Evolutionary conservation across 2,888 invertebrate genomes (phyloP).

Genomic region (Drosophila leonis): DNA sequence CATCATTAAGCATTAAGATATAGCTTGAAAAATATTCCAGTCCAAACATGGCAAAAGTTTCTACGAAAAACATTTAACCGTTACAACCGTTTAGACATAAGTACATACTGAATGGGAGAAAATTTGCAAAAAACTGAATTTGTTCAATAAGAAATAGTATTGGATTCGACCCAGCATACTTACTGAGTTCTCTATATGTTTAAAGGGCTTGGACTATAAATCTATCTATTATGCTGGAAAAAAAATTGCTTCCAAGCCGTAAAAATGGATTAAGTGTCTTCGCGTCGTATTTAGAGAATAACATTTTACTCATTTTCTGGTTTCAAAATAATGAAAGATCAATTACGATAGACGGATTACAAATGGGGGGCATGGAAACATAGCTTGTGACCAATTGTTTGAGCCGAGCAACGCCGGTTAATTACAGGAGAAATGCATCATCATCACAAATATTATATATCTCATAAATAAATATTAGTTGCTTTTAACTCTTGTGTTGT

Average conservation of each 20-base stretch:
- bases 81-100: background rate
- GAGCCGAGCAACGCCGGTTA: background rate
- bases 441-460: background rate
- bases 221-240: too few relatives aligned
- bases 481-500: background rate
- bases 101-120: background rate
- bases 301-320: too few relatives aligned
- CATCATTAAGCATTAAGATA: background rate
- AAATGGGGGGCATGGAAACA: background rate
- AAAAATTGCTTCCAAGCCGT: too few relatives aligned
- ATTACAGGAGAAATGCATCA: background rate
- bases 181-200: too few relatives aligned
- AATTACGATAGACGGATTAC: background rate
- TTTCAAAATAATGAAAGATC: too few relatives aligned
- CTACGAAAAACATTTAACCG: background rate
- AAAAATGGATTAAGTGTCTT: too few relatives aligned
- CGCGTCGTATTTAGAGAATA: too few relatives aligned
- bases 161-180: too few relatives aligned
- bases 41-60: background rate
- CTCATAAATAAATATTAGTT: constrained; percentile 1
- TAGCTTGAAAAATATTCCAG: background rate
- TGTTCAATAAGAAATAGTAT: too few relatives aligned
- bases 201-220: too few relatives aligned
- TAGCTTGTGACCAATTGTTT: background rate
- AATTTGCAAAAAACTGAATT: too few relatives aligned